These are phyloP conservation scores for Crambe crambe DNA, from an alignment of 37 sponge, comb jelly and placozoan species.

Conservation along the genomic window DNA sequence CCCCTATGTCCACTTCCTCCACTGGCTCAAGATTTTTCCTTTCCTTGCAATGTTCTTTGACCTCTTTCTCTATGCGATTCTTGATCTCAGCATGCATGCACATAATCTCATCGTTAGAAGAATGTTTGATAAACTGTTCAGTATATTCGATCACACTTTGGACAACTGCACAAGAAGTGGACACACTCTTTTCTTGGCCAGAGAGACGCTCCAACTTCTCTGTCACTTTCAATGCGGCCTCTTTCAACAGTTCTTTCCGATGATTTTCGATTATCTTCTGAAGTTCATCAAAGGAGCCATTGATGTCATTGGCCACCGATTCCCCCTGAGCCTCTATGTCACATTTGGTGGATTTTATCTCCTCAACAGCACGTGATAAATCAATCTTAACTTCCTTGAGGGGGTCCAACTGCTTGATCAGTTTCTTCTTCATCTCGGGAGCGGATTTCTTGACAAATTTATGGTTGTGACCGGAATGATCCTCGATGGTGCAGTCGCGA, in stretches of 20 bases:
- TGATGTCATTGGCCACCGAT: background rate
- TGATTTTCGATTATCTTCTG: constrained; percentile 1
- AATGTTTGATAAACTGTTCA: constrained; percentile 12
- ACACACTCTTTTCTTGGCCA: constrained; percentile 13
- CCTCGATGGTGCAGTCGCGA: constrained; percentile 27
- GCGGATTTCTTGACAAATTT: constrained; percentile 31
- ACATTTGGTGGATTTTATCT: background rate
- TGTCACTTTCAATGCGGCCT: background rate
- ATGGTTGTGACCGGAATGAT: constrained; percentile 28
- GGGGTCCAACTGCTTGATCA: too few relatives aligned
- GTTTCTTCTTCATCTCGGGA: constrained; percentile 18
- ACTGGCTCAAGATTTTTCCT: background rate
- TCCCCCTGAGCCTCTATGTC: background rate
- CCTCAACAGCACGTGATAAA: background rate
- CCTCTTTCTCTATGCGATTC: background rate
- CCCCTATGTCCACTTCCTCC: constrained; percentile 10
- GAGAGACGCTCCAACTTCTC: constrained; percentile 9
- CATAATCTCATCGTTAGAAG: constrained; percentile 32
- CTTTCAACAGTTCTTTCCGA: constrained; percentile 13
- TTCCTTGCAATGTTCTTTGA: background rate
- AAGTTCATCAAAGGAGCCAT: constrained; percentile 25
- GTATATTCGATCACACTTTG: constrained; percentile 25
- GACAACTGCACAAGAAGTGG: background rate
- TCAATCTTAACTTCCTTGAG: constrained; percentile 3
- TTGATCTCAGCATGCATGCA: constrained; percentile 9